Percentiles rank a stretch among this genome's conserved stretches.
Conservation (phyloP, 2,797 vertebrate species). For the Tapera naevia region DNA sequence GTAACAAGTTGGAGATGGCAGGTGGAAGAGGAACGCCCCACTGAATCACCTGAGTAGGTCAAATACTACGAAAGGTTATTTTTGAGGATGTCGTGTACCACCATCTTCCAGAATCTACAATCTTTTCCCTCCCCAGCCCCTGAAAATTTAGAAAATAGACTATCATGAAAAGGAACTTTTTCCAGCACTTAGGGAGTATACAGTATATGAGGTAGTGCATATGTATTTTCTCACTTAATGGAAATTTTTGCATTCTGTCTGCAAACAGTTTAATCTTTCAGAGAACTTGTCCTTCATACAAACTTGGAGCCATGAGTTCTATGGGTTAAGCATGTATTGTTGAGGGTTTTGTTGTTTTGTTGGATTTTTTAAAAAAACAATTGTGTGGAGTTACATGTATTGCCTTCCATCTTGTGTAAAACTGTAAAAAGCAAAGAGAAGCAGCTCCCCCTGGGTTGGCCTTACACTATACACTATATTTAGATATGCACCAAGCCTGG, state of each 20-base stretch:
- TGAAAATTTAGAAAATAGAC: neutral
- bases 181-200: neutral
- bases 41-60: neutral
- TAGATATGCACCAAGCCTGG: neutral
- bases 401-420: neutral
- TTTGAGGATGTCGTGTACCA: neutral
- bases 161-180: neutral
- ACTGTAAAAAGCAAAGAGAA: neutral
- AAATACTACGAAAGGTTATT: neutral
- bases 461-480: neutral
- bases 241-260: neutral
- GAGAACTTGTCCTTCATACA: neutral
- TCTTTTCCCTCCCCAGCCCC: neutral
- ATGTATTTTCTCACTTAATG: neutral
- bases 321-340: neutral
- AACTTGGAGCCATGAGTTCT: neutral
- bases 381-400: neutral
- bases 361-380: neutral
- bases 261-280: neutral
- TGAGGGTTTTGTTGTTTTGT: accelerated
- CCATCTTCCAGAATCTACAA: neutral
- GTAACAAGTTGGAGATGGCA: neutral
- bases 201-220: neutral
- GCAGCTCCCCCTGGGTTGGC: neutral
- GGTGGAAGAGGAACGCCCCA: neutral